A percentile compares a stretch with the other conserved stretches of the same genome.
Conservation (phyloP, 2,797 vertebrate species). For the Pseudomugil tenellus region DNA sequence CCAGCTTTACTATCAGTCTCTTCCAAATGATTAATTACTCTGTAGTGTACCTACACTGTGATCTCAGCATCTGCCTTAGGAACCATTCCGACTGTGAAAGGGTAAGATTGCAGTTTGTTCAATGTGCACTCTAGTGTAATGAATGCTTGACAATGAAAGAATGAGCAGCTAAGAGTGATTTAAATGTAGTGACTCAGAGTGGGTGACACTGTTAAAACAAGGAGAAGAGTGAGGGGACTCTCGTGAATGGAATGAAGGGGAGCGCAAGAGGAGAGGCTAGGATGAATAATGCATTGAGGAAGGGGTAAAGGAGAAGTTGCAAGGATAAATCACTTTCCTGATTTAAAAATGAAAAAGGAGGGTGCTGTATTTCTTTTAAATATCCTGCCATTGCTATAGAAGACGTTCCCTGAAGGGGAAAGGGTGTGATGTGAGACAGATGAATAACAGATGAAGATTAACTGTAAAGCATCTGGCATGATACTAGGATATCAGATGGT, state of each 20-base stretch:
- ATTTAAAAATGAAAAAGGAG: constrained; percentile 7
- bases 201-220: constrained; percentile 45
- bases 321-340: constrained; percentile 1
- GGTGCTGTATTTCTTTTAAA: constrained; percentile 1
- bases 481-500: constrained; percentile 22
- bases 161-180: constrained; percentile 49
- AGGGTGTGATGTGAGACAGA: constrained; percentile 5
- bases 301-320: constrained; percentile 15
- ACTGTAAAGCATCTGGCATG: constrained; percentile 29
- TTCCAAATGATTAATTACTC: constrained; percentile 88
- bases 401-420: constrained; percentile 8
- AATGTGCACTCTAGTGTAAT: constrained; percentile 28
- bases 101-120: constrained; percentile 61
- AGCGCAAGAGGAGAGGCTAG: constrained; percentile 8
- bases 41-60: constrained; percentile 81
- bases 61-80: constrained; percentile 78
- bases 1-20: constrained; percentile 85
- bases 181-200: constrained; percentile 53
- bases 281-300: neutral
- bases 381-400: neutral
- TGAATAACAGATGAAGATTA: constrained; percentile 23
- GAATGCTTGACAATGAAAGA: constrained; percentile 44
- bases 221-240: constrained; percentile 30
- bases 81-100: constrained; percentile 74
- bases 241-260: constrained; percentile 25